phyloP scores from a whole-genome alignment of 2,888 invertebrate genomes.

The Acanthosoma haemorrhoidale region DNA sequence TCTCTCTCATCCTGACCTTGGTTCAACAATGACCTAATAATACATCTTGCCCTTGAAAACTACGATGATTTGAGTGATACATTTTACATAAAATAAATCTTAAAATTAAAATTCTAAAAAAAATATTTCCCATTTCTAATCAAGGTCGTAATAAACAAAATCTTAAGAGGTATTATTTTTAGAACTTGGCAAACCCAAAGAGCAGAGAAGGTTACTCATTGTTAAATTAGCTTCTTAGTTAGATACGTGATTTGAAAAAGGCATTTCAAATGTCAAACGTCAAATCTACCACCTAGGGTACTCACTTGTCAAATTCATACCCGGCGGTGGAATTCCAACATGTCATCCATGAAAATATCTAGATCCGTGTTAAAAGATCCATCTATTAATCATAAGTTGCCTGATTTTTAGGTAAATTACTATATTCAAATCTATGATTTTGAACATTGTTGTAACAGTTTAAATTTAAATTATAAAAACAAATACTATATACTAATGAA shows the following conservation, averaged over 20 bases:
- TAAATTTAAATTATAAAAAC: too few species aligned
- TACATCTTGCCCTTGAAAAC: background rate
- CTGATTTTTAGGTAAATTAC: too few species aligned
- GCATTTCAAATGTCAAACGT: slow-evolving; percentile 1
- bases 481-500: too few species aligned
- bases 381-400: too few species aligned
- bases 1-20: slow-evolving; percentile 22
- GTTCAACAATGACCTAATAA: slow-evolving; percentile 17
- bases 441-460: too few species aligned
- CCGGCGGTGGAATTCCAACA: slow-evolving; percentile 15
- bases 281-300: background rate
- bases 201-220: background rate
- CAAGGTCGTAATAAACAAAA: too few species aligned
- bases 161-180: background rate
- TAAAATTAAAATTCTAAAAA: too few species aligned
- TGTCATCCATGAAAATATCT: background rate
- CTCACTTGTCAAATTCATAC: background rate
- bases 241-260: background rate
- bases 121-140: too few species aligned
- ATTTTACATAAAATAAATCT: background rate
- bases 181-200: background rate
- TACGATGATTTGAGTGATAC: background rate
- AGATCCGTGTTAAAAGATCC: background rate
- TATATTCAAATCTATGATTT: too few species aligned
- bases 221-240: background rate